A percentile compares a stretch with the other conserved stretches of the same genome.
phyloP scores from a whole-genome alignment of 1,140 invertebrate species.

The Palaemon carinicauda region DNA sequence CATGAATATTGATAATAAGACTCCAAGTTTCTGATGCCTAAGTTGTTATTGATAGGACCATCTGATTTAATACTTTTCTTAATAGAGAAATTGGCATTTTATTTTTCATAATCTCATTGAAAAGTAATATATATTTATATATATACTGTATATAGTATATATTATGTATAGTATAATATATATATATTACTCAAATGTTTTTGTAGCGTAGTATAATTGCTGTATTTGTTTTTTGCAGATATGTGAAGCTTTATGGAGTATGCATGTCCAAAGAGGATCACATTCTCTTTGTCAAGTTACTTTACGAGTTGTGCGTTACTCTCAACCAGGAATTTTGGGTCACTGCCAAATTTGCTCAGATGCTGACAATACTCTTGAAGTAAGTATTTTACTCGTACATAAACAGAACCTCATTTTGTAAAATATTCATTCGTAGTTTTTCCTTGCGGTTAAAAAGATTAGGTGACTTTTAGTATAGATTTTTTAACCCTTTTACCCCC shows the following conservation, averaged over 20 bases:
- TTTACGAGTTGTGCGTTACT: constrained; percentile 80
- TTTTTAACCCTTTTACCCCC: no score
- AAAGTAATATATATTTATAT: no score
- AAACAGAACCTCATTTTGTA: constrained; percentile 63
- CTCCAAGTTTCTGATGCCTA: no score
- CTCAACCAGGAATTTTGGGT: constrained; percentile 79
- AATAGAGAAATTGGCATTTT: no score
- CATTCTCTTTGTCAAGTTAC: constrained; percentile 83
- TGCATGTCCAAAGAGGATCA: constrained; percentile 89
- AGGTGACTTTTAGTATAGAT: no score
- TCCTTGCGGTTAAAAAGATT: not conserved
- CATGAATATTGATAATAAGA: no score
- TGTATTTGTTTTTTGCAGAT: constrained; percentile 67
- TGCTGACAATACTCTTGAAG: constrained; percentile 70
- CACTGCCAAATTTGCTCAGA: constrained; percentile 74
- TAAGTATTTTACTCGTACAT: constrained; percentile 16
- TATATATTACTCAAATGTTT: no score
- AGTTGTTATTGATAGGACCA: no score
- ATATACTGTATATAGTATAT: no score
- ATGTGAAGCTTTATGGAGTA: constrained; percentile 50
- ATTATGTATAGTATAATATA: no score
- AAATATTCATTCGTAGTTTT: not conserved
- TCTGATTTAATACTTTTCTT: no score
- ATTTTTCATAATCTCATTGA: no score
- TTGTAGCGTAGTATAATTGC: not conserved